Evolutionary conservation across 2,888 invertebrate species (phyloP), one percentile per base, ranked within the genome.

Genomic region (Aleiodes leptofemur): DNA sequence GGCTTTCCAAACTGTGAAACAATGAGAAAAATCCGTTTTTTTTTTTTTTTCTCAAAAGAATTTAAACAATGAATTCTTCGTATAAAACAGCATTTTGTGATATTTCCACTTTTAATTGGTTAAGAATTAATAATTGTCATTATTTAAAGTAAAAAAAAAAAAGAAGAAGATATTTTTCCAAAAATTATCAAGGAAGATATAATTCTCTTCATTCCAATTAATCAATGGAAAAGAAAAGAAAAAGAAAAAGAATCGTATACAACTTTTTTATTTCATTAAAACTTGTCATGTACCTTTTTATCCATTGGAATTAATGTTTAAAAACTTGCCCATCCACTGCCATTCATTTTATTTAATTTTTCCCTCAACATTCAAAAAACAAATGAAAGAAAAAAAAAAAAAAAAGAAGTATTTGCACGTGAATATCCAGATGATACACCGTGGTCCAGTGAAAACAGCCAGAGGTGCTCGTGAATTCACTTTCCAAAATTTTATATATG

Each of bases 31-130:
- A 6, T 55, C 3, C 7, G 7, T 48, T 70, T 31, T 57, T 55
- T 48, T 70, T 31, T 57, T 14, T 43, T 64, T 79, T 77, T 79
- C 11, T 55, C 23, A 11, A 50, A 56, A 69, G 13, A 70, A 70
- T 34, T 50, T 48, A 29, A 59, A 31, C 55, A 43, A 38, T 61
- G 57, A 48, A 48, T 66, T 51, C 16, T 51, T 59, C 43, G 11
- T 13, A 51, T 43, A 8, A 9, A 43, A 3, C 9, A 43, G 11
- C 43, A 51, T 75, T 72, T 57, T 51, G 75, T 51, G 51, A 75
- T 71, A 59, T 31, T 31, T 31, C 50, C 48, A 55, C 11, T 43
- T 43, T n/a, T 14, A 64, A 13, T 43, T 43, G 43, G 16, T 64
- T 23, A 64, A 43, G 14, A 14, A 38, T 1, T 23, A 48, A 64